Evolutionary conservation across 1,140 invertebrate genomes (phyloP).

Genomic region (Ceratoteleas bidentatus): DNA sequence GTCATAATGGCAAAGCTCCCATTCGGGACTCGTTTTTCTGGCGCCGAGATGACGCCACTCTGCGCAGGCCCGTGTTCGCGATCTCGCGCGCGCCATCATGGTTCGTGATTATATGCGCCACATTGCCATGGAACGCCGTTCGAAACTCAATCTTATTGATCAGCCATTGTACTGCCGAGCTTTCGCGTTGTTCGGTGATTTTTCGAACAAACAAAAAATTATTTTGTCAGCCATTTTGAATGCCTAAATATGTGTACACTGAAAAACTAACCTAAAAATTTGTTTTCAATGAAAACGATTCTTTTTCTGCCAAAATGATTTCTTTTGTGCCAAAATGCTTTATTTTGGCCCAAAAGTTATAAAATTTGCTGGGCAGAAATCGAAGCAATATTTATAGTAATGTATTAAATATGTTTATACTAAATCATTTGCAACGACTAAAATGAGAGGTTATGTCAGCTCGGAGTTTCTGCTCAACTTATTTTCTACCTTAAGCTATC

Average conservation of each 20-base stretch:
- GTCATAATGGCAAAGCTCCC: constrained; percentile 66
- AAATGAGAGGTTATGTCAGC: neutral
- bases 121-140: constrained; percentile 49
- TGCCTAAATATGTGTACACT: too few relatives aligned
- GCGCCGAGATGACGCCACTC: constrained; percentile 39
- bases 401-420: too few relatives aligned
- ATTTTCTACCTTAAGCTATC: constrained; percentile 13
- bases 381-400: too few relatives aligned
- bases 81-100: constrained; percentile 55
- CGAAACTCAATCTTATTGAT: constrained; percentile 56
- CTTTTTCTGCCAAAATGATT: too few relatives aligned
- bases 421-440: too few relatives aligned
- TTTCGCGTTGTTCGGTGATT: constrained; percentile 13
- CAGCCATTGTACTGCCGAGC: constrained; percentile 39
- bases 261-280: too few relatives aligned
- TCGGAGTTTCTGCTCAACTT: neutral
- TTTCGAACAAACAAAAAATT: too few relatives aligned
- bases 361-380: too few relatives aligned
- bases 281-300: too few relatives aligned
- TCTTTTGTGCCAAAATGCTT: too few relatives aligned
- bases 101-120: constrained; percentile 32
- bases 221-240: too few relatives aligned
- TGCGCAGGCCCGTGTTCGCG: constrained; percentile 51
- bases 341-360: too few relatives aligned
- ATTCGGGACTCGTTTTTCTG: constrained; percentile 62